Base-by-base conservation (phyloP, 2,888 invertebrate genomes). In the Drosophila dives region DNA sequence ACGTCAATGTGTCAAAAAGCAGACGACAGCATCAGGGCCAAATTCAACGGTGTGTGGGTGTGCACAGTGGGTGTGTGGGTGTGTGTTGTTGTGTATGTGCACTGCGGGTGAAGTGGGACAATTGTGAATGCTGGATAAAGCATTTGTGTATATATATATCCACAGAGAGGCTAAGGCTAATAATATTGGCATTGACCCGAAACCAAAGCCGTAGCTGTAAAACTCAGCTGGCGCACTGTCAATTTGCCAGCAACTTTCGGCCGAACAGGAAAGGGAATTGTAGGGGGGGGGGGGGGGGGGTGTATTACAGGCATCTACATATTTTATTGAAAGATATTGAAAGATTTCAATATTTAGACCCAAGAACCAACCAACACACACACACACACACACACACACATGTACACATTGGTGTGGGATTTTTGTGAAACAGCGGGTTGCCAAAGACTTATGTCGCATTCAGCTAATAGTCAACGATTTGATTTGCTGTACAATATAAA, bases 241-340 rank as follows among this genome's bases (percentile, higher is more conserved):
- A 86, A 86, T 85, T 86, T 87, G 86, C 69, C 42, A 49, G 61
- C 61, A 64, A 63, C 54, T 59, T 45, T 55, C n/a, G n/a, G n/a
- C n/a, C n/a, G n/a, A n/a, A n/a, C n/a, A n/a, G n/a, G n/a, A n/a
- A n/a, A n/a, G n/a, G n/a, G n/a, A n/a, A n/a, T n/a, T n/a, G n/a
- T n/a, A n/a, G n/a, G n/a, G n/a, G n/a, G n/a, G n/a, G 36, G 58
- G 61, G 29, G 12, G 29, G 1, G 8, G 0, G 53, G 23, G 45
- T 10, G 68, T 40, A 70, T 74, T 67, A 45, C 64, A 72, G 72
- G 86, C 84, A 90, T 90, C 78, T 86, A 75, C 90, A 90, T 90
- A 90, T 89, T 90, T 90, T 90, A 91, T 91, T 86, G 87, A 83
- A 86, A 76, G 77, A 81, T 81, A 77, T 80, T 87, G 87, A 86